Base-by-base conservation (phyloP, 2,888 invertebrate genomes). In the Cheilosia vernalis region DNA sequence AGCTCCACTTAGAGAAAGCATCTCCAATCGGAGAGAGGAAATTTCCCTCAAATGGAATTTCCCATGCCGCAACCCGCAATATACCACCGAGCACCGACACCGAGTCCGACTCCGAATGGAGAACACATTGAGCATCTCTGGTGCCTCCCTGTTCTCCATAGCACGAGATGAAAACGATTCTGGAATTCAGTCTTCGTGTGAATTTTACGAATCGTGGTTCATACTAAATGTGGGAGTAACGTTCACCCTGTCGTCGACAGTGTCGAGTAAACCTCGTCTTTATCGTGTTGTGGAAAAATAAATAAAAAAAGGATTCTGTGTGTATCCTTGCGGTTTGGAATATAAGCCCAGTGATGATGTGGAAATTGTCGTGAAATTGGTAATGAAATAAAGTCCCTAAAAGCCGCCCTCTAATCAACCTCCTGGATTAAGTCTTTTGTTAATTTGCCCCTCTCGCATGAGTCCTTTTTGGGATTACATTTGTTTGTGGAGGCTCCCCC, bases 101-200 rank as follows among this genome's bases (percentile, higher is more conserved):
- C n/a, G n/a, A n/a, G n/a, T n/a, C n/a, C n/a, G n/a, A n/a, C n/a
- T 21, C 84, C 33, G 9, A 37, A 74, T 33, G 47, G 64, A 78
- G 60, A 40, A 33, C 44, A 21, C 47, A 33, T 69, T 44, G 19
- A 84, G 74, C 80, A 84, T 84, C 63, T 49, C 55, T 42, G 72
- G 66, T 63, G 51, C 66, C 77, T 72, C 76, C 80, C 66, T 47
- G 33, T 67, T 27, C 70, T 27, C 49, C 76, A 60, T 40, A 27
- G 72, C 72, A 79, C 67, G 58, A 83, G 83, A 73, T 83, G 76
- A 77, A 76, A 81, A 61, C 40, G 66, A 81, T 81, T 85, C 66
- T 60, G 77, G 72, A 87, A 77, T 88, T 90, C 88, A 91, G 91
- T 91, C 90, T 90, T 91, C 89, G 89, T 91, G 91, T 91, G 92